Conservation (phyloP, 1,140 invertebrate species). For the Zaprionus ornatus region DNA sequence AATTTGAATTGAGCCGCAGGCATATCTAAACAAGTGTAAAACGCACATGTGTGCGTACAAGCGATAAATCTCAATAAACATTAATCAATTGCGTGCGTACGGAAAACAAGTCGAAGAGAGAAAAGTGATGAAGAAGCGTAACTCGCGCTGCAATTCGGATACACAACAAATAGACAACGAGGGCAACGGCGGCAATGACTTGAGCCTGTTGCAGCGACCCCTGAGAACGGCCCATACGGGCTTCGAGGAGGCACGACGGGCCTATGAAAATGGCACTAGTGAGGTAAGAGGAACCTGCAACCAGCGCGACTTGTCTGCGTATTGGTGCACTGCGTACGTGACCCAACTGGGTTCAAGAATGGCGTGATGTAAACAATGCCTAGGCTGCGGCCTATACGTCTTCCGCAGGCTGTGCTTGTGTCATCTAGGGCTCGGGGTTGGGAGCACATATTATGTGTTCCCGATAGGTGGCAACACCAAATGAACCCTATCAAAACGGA, state of each 20-base stretch:
- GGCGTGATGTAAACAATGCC: slow-evolving; percentile 42
- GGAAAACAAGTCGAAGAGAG: not conserved
- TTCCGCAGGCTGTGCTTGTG: too few species aligned
- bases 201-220: slow-evolving; percentile 87
- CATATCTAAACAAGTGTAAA: slow-evolving; percentile 17
- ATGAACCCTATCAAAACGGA: too few species aligned
- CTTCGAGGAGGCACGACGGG: slow-evolving; percentile 86
- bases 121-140: slow-evolving; percentile 66
- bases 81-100: not conserved
- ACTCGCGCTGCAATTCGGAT: slow-evolving; percentile 69
- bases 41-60: slow-evolving; percentile 21
- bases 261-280: slow-evolving; percentile 86
- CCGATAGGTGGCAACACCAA: too few species aligned
- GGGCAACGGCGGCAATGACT: slow-evolving; percentile 79
- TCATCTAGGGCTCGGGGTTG: not conserved
- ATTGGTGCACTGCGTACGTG: slow-evolving; percentile 59
- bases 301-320: slow-evolving; percentile 9
- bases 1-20: slow-evolving; percentile 28
- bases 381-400: not conserved
- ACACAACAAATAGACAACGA: slow-evolving; percentile 61
- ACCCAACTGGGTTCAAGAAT: slow-evolving; percentile 54
- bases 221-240: slow-evolving; percentile 86
- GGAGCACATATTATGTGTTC: too few species aligned
- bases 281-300: slow-evolving; percentile 82
- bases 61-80: slow-evolving; percentile 4